Percentiles rank a stretch among this genome's conserved stretches.
Evolutionary conservation across 2,113 vertebrate genomes (phyloP).

Genomic region (Azemiops feae): DNA sequence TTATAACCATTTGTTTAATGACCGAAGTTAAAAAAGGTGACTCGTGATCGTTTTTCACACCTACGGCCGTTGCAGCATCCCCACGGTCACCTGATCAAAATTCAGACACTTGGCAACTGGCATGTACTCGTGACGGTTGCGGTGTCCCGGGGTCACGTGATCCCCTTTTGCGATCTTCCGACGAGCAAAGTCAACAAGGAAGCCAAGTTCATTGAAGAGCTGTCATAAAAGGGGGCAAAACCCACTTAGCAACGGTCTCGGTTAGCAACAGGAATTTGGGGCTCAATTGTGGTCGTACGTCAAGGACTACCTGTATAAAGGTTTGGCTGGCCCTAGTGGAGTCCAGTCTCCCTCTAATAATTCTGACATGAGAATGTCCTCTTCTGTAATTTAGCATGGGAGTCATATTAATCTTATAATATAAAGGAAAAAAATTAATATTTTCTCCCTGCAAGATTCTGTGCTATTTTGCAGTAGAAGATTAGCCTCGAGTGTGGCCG

Average conservation of each 20-base stretch:
- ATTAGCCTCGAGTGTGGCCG: background rate
- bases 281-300: too few relatives aligned
- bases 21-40: background rate
- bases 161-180: background rate
- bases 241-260: background rate
- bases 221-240: background rate
- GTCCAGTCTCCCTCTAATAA: background rate
- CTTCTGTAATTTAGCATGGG: background rate
- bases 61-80: background rate
- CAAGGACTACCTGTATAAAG: too few relatives aligned
- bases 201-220: background rate
- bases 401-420: background rate
- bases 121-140: background rate
- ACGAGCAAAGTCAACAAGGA: background rate
- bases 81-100: background rate
- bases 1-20: background rate
- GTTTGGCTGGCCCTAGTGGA: background rate
- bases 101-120: background rate
- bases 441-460: background rate
- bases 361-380: background rate
- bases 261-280: background rate
- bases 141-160: background rate
- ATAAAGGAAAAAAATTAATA: background rate
- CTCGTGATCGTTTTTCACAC: background rate
- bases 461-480: background rate